Percentiles rank a stretch among this genome's conserved stretches.
phyloP scores from a whole-genome alignment of 2,888 invertebrate species.

The Bugulina stolonifera region DNA sequence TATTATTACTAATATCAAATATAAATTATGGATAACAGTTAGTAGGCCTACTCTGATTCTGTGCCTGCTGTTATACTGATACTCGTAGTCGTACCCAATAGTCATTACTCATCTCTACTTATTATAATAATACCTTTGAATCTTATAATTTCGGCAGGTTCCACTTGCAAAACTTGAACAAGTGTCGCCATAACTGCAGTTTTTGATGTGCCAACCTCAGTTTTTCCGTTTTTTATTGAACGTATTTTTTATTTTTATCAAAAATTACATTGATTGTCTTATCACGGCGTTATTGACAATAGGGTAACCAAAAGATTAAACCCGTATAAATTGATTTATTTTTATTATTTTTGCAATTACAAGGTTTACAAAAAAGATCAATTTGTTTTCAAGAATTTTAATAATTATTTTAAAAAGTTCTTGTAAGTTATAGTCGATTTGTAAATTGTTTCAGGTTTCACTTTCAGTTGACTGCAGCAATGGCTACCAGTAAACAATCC shows the following conservation, averaged over 20 bases:
- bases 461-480: background rate
- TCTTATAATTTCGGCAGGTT: constrained; percentile 14
- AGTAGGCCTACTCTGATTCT: no score
- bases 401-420: background rate
- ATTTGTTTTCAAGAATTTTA: background rate
- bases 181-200: background rate
- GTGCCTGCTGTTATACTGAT: no score
- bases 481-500: background rate
- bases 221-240: background rate
- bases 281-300: background rate
- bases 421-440: background rate
- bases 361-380: no score
- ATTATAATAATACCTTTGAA: constrained; percentile 12
- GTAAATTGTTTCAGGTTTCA: background rate
- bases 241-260: background rate
- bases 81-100: no score
- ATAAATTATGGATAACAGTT: no score
- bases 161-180: constrained; percentile 9
- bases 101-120: background rate
- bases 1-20: no score
- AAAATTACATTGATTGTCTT: background rate
- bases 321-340: no score
- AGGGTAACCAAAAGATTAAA: background rate
- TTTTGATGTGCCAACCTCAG: background rate
- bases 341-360: no score